These are phyloP conservation scores for Drosophila sucinea DNA, from an alignment of 1,140 invertebrate species.

Conservation along the genomic window DNA sequence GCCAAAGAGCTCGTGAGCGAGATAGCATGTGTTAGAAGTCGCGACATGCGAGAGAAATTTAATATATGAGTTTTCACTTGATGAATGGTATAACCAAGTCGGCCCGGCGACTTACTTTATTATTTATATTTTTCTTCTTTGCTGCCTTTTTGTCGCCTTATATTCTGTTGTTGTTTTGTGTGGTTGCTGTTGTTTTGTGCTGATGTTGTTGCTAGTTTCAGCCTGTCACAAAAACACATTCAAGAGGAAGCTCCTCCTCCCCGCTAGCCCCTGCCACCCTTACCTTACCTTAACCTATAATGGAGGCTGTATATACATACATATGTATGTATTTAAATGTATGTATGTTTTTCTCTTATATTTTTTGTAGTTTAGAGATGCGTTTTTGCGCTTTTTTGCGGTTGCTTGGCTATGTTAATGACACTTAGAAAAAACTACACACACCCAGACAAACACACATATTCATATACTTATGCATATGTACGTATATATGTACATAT, in stretches of 20 bases:
- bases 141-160: slow-evolving; percentile 22
- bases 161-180: slow-evolving; percentile 36
- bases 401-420: slow-evolving; percentile 79
- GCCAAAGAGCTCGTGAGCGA: too few species aligned
- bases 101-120: too few species aligned
- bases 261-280: background rate
- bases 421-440: slow-evolving; percentile 59
- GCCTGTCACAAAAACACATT: slow-evolving; percentile 45
- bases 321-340: background rate
- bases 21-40: too few species aligned
- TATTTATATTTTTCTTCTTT: slow-evolving; percentile 56
- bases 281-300: background rate
- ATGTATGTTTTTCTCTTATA: slow-evolving; percentile 22
- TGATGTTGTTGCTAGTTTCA: slow-evolving; percentile 48
- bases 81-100: too few species aligned
- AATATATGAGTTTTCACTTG: too few species aligned
- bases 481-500: background rate
- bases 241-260: background rate
- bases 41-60: too few species aligned
- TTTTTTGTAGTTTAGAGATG: slow-evolving; percentile 59
- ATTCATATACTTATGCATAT: background rate
- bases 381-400: slow-evolving; percentile 78
- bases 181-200: slow-evolving; percentile 33
- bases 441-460: slow-evolving; percentile 21
- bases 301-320: slow-evolving; percentile 9